Base-by-base conservation (phyloP, 2,113 vertebrate species). In the Catharus bicknelli region DNA sequence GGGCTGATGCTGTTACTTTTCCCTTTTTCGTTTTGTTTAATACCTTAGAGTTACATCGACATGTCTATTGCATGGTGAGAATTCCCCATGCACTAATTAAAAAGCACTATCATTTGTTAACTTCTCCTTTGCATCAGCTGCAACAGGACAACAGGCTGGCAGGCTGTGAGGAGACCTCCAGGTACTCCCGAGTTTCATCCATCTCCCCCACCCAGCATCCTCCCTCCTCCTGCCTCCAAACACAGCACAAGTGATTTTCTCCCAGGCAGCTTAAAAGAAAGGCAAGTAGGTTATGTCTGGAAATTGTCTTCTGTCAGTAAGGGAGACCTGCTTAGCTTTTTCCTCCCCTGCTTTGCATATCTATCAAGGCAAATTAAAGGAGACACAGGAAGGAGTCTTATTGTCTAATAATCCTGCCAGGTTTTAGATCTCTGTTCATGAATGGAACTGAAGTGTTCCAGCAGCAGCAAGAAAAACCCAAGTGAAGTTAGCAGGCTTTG, bases 311-410 rank as follows among this genome's bases (percentile, higher is more conserved):
- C 72, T 80, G 87, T 95, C 96, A 96, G 63, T 86, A 79, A 95
- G 58, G 70, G 89, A 90, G 78, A 79, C 68, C 94, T 94, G 73
- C 38, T 90, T 91, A 84, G 90, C 74, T 94, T 59, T 83, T 87
- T 82, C 63, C 55, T 88, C 72, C 51, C 38, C 79, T 84, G 16
- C 32, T 92, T 95, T 97, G 92, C 86, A 32, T 92, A 87, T 95
- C 78, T 95, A 81, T 96, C 78, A 87, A 55, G 68, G 61, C 89
- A 95, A 95, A 95, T 96, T 91, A 93, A 94, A 94, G 69, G 76
- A 93, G 93, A 82, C 69, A 66, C 29, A n/a, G 92, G 91, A 90
- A 95, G 88, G 75, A 91, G 79, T 21, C 79, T 72, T 81, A 62
- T 32, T 93, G 87, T 91, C 88, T 95, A 91, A 88, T 91, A 95